A percentile compares a stretch with the other conserved stretches of the same genome.
These are phyloP conservation scores for Lontra canadensis DNA, from an alignment of 2,113 vertebrate species.

Conservation along the genomic window DNA sequence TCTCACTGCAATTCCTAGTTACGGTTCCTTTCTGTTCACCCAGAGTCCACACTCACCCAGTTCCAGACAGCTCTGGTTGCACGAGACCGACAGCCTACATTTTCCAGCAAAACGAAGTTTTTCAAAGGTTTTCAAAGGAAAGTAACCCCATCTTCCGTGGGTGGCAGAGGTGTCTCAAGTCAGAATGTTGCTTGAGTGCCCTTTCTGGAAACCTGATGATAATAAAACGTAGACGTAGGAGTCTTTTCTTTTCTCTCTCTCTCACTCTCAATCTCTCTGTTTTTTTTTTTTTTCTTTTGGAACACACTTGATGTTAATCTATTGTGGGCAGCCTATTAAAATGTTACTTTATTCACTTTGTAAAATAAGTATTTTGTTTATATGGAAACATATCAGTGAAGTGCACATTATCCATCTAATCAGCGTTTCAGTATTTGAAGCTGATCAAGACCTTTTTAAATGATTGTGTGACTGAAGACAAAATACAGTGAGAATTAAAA, in stretches of 20 bases:
- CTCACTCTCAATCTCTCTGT: too few species aligned
- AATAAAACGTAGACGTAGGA: too few species aligned
- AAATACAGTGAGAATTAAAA: not conserved
- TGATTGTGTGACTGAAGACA: not conserved
- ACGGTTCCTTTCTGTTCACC: not conserved
- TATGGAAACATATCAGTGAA: not conserved
- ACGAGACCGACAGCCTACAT: accelerated
- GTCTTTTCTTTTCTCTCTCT: too few species aligned
- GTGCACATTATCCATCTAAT: not conserved
- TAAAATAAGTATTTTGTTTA: conserved; percentile 16
- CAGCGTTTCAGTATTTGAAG: not conserved
- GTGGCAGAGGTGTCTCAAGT: not conserved
- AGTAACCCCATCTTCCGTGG: not conserved
- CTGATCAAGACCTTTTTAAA: not conserved
- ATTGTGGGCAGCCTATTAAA: not conserved
- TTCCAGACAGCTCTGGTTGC: too few species aligned
- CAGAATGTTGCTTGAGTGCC: too few species aligned
- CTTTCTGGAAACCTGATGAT: not conserved
- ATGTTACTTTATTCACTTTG: not conserved
- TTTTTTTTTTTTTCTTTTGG: not conserved
- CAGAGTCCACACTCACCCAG: not conserved
- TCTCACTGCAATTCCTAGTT: not conserved
- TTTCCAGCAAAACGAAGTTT: not conserved
- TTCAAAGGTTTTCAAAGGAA: not conserved
- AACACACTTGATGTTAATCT: not conserved